Evolutionary conservation across 2,888 invertebrate species (phyloP).

Genomic region (Abrostola triplasia): DNA sequence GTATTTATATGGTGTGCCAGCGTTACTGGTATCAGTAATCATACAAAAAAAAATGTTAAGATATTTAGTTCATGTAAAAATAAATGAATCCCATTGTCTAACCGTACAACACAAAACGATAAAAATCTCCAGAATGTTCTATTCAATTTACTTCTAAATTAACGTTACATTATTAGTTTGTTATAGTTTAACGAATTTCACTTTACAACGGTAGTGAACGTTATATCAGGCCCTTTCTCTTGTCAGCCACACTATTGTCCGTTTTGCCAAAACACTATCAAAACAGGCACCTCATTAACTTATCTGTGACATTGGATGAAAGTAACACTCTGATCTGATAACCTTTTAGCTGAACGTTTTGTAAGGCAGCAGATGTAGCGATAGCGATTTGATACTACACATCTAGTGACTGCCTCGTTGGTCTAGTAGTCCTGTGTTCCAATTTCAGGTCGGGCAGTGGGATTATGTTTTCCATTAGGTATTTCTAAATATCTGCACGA

Average conservation of each 20-base stretch:
- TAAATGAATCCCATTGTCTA: constrained; percentile 1
- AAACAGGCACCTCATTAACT: constrained; percentile 69
- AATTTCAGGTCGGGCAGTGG: too few species aligned
- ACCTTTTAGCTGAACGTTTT: constrained; percentile 20
- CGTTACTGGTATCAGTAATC: background rate
- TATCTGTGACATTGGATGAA: constrained; percentile 67
- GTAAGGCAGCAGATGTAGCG: constrained; percentile 25
- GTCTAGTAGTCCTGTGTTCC: too few species aligned
- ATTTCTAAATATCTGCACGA: too few species aligned
- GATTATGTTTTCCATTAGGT: too few species aligned
- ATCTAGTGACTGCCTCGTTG: too few species aligned
- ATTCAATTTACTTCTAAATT: constrained; percentile 29
- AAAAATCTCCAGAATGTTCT: constrained; percentile 6
- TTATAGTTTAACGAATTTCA: constrained; percentile 42
- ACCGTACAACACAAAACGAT: constrained; percentile 14
- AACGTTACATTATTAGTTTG: constrained; percentile 19
- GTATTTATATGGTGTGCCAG: background rate
- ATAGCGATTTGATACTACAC: background rate
- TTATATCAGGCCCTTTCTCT: constrained; percentile 60
- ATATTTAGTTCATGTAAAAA: background rate
- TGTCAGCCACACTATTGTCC: constrained; percentile 56
- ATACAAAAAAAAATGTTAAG: background rate
- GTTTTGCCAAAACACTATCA: constrained; percentile 63
- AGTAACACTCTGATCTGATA: constrained; percentile 66
- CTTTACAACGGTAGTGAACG: constrained; percentile 38